Base-by-base conservation (phyloP, 1,140 invertebrate genomes). In the Metaphire vulgaris region DNA sequence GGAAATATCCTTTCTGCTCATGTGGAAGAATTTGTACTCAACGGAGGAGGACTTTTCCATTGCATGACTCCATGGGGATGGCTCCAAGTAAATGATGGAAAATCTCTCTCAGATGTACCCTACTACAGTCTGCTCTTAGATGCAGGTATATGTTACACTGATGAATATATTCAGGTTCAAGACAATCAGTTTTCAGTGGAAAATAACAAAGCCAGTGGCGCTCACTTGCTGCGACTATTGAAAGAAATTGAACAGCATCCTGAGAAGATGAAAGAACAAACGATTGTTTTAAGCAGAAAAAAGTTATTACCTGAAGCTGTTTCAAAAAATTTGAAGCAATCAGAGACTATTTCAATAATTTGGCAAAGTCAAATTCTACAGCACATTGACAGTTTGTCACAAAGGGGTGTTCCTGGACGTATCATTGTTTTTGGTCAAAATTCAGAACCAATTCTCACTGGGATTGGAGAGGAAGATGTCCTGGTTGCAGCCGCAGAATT, bases 61-160 rank as follows among this genome's bases (percentile, higher is more conserved):
- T 74, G 73, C 2, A 56, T 68, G 32, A 69, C 69, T 31, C 77
- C 77, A 21, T 78, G 77, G 77, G 73, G 77, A 12, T 78, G 74
- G 67, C 33, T 78, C n/a, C 73, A 78, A 31, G 29, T 41, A 28
- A 74, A 78, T 32, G 30, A 64, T 21, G 69, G 69, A 21, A 71
- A 74, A 32, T 71, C 31, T 1, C 67, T 70, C 2, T 16, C 21
- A 29, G 73, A 78, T 41, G 74, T 75, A 28, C 73, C 77, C 12
- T 66, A 77, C 21, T 14, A 2, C 14, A 31, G n/a, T 1, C 41
- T 75, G 33, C 69, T 78, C 15, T 26, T 29, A 0, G 28, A 26
- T 16, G 73, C 69, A 30, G 77, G 77, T 0, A 0, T 77, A 33
- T 33, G 56, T 2, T 77, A 77, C 67, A 34, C 71, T 16, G 56